Evolutionary conservation across 2,113 vertebrate genomes (phyloP).

Genomic region (Rattus norvegicus): DNA sequence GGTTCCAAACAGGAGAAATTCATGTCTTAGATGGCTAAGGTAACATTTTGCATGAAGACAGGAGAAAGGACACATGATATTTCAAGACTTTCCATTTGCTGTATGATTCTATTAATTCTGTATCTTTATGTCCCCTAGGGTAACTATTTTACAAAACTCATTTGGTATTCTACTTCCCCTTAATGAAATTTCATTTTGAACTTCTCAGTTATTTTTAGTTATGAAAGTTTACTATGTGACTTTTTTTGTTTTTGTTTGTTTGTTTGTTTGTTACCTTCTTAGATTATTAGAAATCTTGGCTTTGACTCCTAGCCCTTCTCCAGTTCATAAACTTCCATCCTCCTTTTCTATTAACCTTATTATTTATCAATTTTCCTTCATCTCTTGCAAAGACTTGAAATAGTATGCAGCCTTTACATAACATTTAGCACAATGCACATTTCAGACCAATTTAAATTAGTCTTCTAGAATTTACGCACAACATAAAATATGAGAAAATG

Average conservation of each 20-base stretch:
- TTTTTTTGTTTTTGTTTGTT: not conserved
- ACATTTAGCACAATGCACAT: conserved; percentile 23
- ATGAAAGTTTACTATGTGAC: conserved; percentile 31
- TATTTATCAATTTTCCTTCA: not conserved
- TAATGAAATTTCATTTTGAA: conserved; percentile 60
- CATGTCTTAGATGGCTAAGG: conserved; percentile 38
- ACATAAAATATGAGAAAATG: conserved; percentile 20
- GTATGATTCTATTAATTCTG: not conserved
- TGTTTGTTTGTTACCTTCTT: not conserved
- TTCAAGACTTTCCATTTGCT: conserved; percentile 49
- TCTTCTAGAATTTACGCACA: not conserved
- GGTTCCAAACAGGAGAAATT: conserved; percentile 44
- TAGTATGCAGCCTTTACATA: not conserved
- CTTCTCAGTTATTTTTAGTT: conserved; percentile 53
- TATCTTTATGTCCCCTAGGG: conserved; percentile 14
- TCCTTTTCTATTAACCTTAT: conserved; percentile 5
- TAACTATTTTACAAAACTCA: conserved; percentile 28
- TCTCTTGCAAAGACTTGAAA: not conserved
- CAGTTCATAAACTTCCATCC: conserved; percentile 1
- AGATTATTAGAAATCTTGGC: conserved; percentile 1
- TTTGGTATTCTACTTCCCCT: conserved; percentile 37
- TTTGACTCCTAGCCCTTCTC: not conserved
- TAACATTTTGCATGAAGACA: conserved; percentile 30
- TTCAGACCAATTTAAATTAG: conserved; percentile 25
- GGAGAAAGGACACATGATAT: conserved; percentile 5